phyloP scores from a whole-genome alignment of 2,797 vertebrate species.

The Eupleurogrammus muticus region DNA sequence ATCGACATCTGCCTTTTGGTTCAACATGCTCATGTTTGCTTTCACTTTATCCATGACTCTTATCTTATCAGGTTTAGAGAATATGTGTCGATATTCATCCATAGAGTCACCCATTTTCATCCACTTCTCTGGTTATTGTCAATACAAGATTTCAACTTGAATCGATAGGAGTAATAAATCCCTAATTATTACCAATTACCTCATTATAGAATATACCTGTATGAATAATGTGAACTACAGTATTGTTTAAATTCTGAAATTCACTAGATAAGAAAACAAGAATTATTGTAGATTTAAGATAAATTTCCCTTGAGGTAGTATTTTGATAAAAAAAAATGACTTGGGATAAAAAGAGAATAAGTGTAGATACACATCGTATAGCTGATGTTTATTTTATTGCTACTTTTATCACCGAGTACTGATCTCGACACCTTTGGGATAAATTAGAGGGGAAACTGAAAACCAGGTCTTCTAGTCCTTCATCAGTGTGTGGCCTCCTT shows the following conservation, averaged over 20 bases:
- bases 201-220: not conserved
- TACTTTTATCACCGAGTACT: not conserved
- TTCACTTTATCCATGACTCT: not conserved
- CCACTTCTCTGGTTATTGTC: not conserved
- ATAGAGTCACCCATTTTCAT: not conserved
- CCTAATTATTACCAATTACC: not conserved
- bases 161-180: not conserved
- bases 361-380: not conserved
- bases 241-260: not conserved
- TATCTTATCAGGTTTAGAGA: not conserved
- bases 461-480: too few relatives aligned
- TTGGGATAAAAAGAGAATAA: not conserved
- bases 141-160: too few relatives aligned
- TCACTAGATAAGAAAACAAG: not conserved
- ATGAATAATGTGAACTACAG: too few relatives aligned
- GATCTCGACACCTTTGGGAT: too few relatives aligned
- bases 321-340: not conserved
- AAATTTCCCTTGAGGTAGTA: not conserved
- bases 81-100: not conserved
- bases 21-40: not conserved
- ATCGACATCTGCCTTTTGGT: conserved; percentile 22
- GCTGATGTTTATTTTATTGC: not conserved
- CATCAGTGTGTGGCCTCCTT: too few relatives aligned
- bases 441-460: too few relatives aligned
- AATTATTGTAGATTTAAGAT: not conserved